Base-by-base conservation (phyloP, 2,888 invertebrate genomes). In the Lissocephala sabroskyi region DNA sequence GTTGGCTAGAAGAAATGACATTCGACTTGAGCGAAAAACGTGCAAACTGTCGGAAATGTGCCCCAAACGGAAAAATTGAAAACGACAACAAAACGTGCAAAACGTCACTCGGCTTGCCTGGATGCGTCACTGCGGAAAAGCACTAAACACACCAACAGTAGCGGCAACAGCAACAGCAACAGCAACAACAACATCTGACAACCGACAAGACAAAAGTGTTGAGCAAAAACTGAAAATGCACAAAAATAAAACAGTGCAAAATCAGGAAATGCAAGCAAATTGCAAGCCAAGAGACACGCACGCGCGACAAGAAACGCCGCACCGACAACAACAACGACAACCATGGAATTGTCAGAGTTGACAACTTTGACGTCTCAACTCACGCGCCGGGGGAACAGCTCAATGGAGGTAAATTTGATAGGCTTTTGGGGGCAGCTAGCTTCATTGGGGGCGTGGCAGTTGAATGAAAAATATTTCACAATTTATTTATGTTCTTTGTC, bases 1-100 rank as follows among this genome's bases (percentile, higher is more conserved):
- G n/a, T n/a, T n/a, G n/a, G n/a, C n/a, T n/a, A n/a, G n/a, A n/a
- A n/a, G n/a, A n/a, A 23, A 23, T 23, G 3, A 7, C 23, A 23
- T 23, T 23, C 23, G 23, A 23, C 23, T 23, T 23, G 23, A 7
- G n/a, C n/a, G n/a, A n/a, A n/a, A 23, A 23, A 23, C 23, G 23
- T 23, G 23, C 23, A 7, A 23, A 23, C 23, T 23, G 23, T 23
- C 23, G 23, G 23, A 23, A 23, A 23, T 23, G 23, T 5, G 23
- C 23, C 3, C n/a, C n/a, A n/a, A n/a, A n/a, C n/a, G n/a, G n/a
- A n/a, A n/a, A n/a, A n/a, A n/a, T n/a, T n/a, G n/a, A n/a, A n/a
- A n/a, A n/a, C n/a, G n/a, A n/a, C n/a, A n/a, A n/a, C 49, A 41
- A 59, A 67, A 76, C 68, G 68, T 68, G 68, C 67, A 56, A 71